These are phyloP conservation scores for Ranitomeya imitator DNA, from an alignment of 2,113 vertebrate species.

Conservation along the genomic window DNA sequence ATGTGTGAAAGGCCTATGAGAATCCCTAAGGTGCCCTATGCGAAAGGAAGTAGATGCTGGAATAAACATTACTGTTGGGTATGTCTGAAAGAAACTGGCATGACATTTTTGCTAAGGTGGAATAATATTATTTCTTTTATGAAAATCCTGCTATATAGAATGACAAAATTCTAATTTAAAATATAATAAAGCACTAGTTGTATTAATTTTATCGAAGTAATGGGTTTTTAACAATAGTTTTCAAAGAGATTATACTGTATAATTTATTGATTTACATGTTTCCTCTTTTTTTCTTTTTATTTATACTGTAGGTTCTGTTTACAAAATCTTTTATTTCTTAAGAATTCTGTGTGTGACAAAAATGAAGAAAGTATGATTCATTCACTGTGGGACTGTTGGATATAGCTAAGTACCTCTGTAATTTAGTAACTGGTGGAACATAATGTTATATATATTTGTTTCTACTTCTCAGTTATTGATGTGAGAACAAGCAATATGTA, in stretches of 20 bases:
- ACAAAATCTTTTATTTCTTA: background rate
- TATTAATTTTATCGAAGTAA: background rate
- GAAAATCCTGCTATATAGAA: background rate
- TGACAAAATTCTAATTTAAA: background rate
- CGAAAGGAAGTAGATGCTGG: background rate
- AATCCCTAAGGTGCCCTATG: background rate
- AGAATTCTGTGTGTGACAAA: no score
- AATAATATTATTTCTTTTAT: slow-evolving; percentile 13
- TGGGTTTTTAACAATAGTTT: background rate
- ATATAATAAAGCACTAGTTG: background rate
- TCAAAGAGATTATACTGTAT: background rate
- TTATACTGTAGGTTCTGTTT: background rate
- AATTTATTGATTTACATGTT: background rate
- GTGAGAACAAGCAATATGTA: no score
- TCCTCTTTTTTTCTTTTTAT: background rate
- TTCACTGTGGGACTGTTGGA: no score
- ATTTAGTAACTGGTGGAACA: no score
- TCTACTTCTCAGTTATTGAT: no score
- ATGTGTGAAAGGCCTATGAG: slow-evolving; percentile 2
- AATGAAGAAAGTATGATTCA: no score
- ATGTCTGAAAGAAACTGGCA: background rate
- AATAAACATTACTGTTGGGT: slow-evolving; percentile 1
- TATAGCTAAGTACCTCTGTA: no score
- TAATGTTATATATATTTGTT: no score
- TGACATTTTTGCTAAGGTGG: background rate